Conservation (phyloP, 1,140 invertebrate species). For the Drosophila tristis region DNA sequence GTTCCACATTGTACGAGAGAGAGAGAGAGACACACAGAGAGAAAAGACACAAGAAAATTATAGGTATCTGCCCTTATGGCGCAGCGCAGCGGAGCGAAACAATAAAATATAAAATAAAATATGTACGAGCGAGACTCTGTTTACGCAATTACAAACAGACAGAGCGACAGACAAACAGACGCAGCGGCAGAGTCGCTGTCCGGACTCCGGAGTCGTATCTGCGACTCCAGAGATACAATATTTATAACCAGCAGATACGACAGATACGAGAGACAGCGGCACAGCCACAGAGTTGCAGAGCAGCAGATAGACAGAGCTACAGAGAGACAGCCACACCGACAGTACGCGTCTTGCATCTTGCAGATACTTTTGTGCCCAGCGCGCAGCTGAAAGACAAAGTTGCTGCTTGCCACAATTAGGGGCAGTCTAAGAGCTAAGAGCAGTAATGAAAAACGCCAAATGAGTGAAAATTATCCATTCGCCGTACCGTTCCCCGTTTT, state of each 20-base stretch:
- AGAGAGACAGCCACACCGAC: background rate
- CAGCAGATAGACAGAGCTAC: background rate
- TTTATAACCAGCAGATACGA: slow-evolving; percentile 64
- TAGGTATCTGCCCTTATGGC: slow-evolving; percentile 84
- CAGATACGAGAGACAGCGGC: slow-evolving; percentile 12
- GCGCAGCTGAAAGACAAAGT: slow-evolving; percentile 27
- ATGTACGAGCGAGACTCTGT: slow-evolving; percentile 69
- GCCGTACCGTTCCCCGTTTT: slow-evolving; percentile 35
- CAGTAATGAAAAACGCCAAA: slow-evolving; percentile 50
- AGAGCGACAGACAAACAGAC: slow-evolving; percentile 23
- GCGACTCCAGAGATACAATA: slow-evolving; percentile 62
- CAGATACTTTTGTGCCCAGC: slow-evolving; percentile 45
- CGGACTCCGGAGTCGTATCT: slow-evolving; percentile 14
- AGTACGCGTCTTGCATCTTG: slow-evolving; percentile 53
- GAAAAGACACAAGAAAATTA: slow-evolving; percentile 83
- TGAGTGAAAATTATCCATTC: slow-evolving; percentile 60
- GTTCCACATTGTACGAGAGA: slow-evolving; percentile 67
- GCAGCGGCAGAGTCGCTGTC: slow-evolving; percentile 7
- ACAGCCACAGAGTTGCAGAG: slow-evolving; percentile 31
- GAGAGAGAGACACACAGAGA: too few species aligned
- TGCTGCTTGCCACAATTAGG: slow-evolving; percentile 64
- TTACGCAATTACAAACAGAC: slow-evolving; percentile 81
- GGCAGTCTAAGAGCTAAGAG: slow-evolving; percentile 32
- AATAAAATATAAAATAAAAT: slow-evolving; percentile 84
- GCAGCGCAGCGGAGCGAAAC: slow-evolving; percentile 82